These are phyloP conservation scores for Trachurus trachurus DNA, from an alignment of 2,797 vertebrate species.

Conservation along the genomic window DNA sequence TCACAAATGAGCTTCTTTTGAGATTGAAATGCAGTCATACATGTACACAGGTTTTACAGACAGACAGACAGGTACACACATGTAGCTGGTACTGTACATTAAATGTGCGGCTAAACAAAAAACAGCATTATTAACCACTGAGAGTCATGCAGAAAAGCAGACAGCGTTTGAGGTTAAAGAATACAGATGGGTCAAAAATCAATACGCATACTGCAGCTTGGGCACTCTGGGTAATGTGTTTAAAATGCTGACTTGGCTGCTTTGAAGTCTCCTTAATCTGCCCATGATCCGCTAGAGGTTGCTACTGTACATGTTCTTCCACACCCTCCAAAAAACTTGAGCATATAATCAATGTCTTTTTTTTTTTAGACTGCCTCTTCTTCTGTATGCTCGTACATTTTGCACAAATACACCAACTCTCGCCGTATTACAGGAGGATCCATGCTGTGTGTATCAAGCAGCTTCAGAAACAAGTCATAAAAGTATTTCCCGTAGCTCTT, in stretches of 20 bases:
- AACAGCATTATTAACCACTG: slow-evolving; percentile 71
- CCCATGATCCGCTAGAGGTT: slow-evolving; percentile 66
- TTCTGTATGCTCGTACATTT: slow-evolving; percentile 1
- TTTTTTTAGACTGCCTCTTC: slow-evolving; percentile 15
- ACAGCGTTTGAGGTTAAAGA: slow-evolving; percentile 77
- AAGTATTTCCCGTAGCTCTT: not conserved
- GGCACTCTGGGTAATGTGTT: slow-evolving; percentile 75
- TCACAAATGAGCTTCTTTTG: slow-evolving; percentile 61
- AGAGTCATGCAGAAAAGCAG: slow-evolving; percentile 79
- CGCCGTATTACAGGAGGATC: not conserved
- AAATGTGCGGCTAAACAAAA: slow-evolving; percentile 72
- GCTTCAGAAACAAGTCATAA: not conserved
- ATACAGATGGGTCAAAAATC: slow-evolving; percentile 82
- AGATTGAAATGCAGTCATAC: slow-evolving; percentile 71
- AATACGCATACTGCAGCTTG: slow-evolving; percentile 76
- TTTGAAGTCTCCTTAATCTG: slow-evolving; percentile 66
- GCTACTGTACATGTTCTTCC: slow-evolving; percentile 62
- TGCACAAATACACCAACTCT: not conserved
- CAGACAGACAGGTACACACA: slow-evolving; percentile 73
- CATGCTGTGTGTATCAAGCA: not conserved
- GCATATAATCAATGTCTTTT: not conserved
- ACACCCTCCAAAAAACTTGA: slow-evolving; percentile 36
- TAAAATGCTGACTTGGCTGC: slow-evolving; percentile 75
- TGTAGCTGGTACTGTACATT: slow-evolving; percentile 70
- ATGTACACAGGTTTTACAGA: slow-evolving; percentile 72